Base-by-base conservation (phyloP, 1,140 invertebrate species). In the Ostrea denselamellosa region DNA sequence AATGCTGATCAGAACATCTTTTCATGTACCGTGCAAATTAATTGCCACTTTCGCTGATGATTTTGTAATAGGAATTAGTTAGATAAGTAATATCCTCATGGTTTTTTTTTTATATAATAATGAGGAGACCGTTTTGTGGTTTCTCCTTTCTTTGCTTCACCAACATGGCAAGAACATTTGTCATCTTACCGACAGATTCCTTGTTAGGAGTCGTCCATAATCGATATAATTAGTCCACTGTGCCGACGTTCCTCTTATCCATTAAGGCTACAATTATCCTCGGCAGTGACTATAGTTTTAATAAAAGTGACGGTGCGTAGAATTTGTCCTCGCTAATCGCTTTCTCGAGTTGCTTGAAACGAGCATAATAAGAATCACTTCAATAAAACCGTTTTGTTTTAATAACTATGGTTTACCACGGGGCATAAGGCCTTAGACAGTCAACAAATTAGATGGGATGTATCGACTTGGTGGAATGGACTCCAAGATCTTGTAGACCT, bases 11-110 rank as follows among this genome's bases (percentile, higher is more conserved):
- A 34, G 8, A 77, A 77, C 68, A 28, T 62, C 56, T 62, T 14
- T 62, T 62, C 56, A 62, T 19, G n/a, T 19, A 62, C 56, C 17
- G n/a, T 62, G 14, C 22, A 77, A 25, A 34, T 34, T 77, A 77
- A 77, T 77, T 77, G 25, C 22, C 68, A 77, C 68, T 77, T 77
- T 28, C 12, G 25, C 8, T 77, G 68, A 77, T 77, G 22, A 25
- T 77, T 77, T 77, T 77, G 22, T 77, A 77, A 77, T 77, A 77
- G 68, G 68, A 77, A 77, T 77, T 77, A 77, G 68, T 77, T 77
- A 77, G 12, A 22, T 28, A 77, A 77, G 28, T 34, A 25, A 44
- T 34, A 77, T 77, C 68, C 28, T 77, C 68, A n/a, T n/a, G 34
- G 2, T 62, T 34, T 34, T 71, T 8, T 28, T 77, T 77, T 77